Evolutionary conservation across 2,888 invertebrate genomes (phyloP).

Genomic region (Eristalis arbustorum): DNA sequence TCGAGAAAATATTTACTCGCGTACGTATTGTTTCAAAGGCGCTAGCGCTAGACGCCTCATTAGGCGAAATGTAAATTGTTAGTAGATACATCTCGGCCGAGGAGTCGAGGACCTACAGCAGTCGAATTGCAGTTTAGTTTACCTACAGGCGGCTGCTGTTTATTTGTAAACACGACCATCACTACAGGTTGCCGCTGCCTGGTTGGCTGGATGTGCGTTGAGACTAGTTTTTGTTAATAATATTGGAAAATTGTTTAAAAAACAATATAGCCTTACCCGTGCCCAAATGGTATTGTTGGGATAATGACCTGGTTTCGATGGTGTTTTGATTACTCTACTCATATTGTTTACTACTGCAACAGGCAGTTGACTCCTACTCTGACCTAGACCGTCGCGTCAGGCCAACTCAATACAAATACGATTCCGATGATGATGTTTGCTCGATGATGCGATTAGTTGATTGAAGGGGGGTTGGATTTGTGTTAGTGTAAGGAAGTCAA

Average conservation of each 20-base stretch:
- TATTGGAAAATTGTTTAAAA: slow-evolving; percentile 57
- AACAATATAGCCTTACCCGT: slow-evolving; percentile 28
- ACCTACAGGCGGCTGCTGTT: slow-evolving; percentile 44
- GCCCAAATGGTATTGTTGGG: slow-evolving; percentile 15
- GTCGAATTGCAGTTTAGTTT: slow-evolving; percentile 38
- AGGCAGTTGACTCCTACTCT: slow-evolving; percentile 5
- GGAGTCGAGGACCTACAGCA: neutral
- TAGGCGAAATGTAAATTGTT: slow-evolving; percentile 38
- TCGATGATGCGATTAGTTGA: neutral
- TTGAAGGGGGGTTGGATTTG: neutral
- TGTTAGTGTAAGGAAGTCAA: neutral
- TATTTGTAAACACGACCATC: slow-evolving; percentile 60
- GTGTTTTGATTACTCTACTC: slow-evolving; percentile 33
- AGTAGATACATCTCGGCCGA: slow-evolving; percentile 37
- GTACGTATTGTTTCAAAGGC: neutral
- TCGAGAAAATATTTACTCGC: slow-evolving; percentile 62
- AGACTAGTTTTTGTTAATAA: slow-evolving; percentile 59
- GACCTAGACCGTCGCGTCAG: slow-evolving; percentile 46
- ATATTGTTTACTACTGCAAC: slow-evolving; percentile 48
- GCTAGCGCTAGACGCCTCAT: slow-evolving; percentile 19
- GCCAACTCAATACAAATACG: neutral
- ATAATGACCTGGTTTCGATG: slow-evolving; percentile 47
- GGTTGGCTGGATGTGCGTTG: slow-evolving; percentile 26
- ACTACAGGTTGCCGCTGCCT: slow-evolving; percentile 55
- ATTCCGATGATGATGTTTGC: slow-evolving; percentile 24